These are phyloP conservation scores for Apteryx mantelli DNA, from an alignment of 2,113 vertebrate genomes.

Conservation along the genomic window DNA sequence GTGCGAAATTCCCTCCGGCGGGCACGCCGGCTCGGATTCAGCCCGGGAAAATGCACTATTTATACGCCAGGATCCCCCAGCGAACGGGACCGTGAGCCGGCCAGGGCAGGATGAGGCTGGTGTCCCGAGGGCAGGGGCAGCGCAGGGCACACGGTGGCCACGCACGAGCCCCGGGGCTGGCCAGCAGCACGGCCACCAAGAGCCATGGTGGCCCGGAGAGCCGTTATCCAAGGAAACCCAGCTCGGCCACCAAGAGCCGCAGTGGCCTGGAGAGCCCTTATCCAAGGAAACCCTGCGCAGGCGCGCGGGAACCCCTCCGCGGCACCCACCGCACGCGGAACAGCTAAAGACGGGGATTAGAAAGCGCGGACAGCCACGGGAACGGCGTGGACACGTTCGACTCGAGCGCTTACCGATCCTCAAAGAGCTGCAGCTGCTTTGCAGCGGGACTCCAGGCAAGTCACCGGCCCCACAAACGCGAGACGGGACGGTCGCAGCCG, in stretches of 20 bases:
- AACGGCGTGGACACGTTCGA: not conserved
- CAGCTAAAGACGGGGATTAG: not conserved
- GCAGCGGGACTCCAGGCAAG: not conserved
- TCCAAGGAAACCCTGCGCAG: not conserved
- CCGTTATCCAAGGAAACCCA: not conserved
- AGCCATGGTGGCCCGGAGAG: not conserved
- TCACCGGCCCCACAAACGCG: not conserved
- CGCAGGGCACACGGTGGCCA: too few species aligned
- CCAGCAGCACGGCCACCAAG: not conserved
- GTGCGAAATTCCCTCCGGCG: not conserved
- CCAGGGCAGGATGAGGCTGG: not conserved
- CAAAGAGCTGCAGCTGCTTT: not conserved
- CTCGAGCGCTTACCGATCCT: not conserved
- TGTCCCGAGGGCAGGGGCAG: too few species aligned
- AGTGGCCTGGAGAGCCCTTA: not conserved
- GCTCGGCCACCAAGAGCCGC: not conserved
- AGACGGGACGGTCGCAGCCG: too few species aligned
- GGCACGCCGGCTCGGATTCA: slow-evolving; percentile 29
- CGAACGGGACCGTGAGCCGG: slow-evolving; percentile 12
- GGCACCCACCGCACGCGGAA: not conserved
- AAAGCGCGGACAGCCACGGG: too few species aligned
- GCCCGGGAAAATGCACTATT: slow-evolving; percentile 59
- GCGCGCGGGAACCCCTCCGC: fast-evolving
- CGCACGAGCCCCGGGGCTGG: too few species aligned
- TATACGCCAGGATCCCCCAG: slow-evolving; percentile 50